Conservation (phyloP, 1,140 invertebrate genomes). For the Philopotamus ludificatus region DNA sequence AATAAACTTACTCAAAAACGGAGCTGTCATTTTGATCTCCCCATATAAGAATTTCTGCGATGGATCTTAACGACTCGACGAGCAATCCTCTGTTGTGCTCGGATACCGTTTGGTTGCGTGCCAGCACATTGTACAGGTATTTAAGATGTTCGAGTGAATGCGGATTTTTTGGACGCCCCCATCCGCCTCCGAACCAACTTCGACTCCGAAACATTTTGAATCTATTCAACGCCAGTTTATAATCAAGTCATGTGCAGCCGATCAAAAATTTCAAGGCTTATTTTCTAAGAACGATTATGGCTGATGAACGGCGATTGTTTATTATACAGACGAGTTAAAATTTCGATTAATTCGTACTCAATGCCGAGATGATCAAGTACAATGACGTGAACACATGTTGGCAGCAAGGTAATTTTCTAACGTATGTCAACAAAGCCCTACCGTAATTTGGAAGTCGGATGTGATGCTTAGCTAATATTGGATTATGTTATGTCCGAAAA, state of each 20-base stretch:
- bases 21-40: conserved; percentile 99
- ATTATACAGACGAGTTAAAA: too few relatives aligned
- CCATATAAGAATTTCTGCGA: conserved; percentile 99
- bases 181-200: conserved; percentile 82
- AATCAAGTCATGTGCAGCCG: too few relatives aligned
- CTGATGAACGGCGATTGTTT: too few relatives aligned
- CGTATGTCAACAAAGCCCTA: background rate
- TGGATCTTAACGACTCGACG: conserved; percentile 95
- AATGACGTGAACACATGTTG: background rate
- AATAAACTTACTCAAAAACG: conserved; percentile 92
- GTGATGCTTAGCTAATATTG: too few relatives aligned
- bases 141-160: conserved; percentile 95
- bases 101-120: conserved; percentile 95
- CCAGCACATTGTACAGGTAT: conserved; percentile 93
- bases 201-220: conserved; percentile 76
- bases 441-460: background rate
- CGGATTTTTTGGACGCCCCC: conserved; percentile 92
- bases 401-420: background rate
- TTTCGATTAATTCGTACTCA: background rate
- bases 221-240: background rate
- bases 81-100: conserved; percentile 91
- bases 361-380: background rate
- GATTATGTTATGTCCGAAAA: too few relatives aligned
- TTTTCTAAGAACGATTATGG: too few relatives aligned
- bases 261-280: too few relatives aligned